Base-by-base conservation (phyloP, 2,888 invertebrate species). In the Pollenia amentaria region DNA sequence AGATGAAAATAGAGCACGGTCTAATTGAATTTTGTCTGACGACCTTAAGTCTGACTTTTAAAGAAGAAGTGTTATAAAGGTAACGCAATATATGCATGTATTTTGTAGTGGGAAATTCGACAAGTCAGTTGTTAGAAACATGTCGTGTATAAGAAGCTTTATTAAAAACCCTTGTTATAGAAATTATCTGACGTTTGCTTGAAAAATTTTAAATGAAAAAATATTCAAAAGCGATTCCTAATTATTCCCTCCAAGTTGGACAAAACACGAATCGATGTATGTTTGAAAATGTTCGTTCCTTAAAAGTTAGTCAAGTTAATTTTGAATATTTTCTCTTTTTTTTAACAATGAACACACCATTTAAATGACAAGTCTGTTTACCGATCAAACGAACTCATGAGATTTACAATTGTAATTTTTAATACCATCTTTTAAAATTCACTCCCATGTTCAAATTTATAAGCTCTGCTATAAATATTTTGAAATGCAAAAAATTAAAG, bases 291-390 rank as follows among this genome's bases (percentile, higher is more conserved):
- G 46, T 46, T 14, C 46, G 16, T 40, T 44, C 18, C 9, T 10
- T 10, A 10, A 53, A 53, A 21, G 21, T 18, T 53, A 6, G 53
- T 18, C 53, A 11, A 53, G 16, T 53, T 40, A 53, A 69, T 18
- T 62, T 62, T 40, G n/a, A 46, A 8, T 62, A 62, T 48, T 73
- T 60, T 73, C 46, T n/a, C 57, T 29, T 57, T 8, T 29, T 21
- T 48, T 11, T 11, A 11, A 18, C 51, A 9, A 40, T 53, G 18
- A 53, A 21, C 38, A 42, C 8, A 40, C 6, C 40, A 70, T 53
- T 70, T 40, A 62, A 62, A 40, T 75, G 62, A 48, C 40, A 75
- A 38, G 14, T 75, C 46, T 38, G 21, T 46, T 72, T 57, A 29
- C 14, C 14, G 3, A 65, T 16, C 21, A 12, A 40, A 60, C 60